Evolutionary conservation across 2,797 vertebrate genomes (phyloP), one percentile per base, ranked within the genome.

Genomic region (Tolypeutes matacus): DNA sequence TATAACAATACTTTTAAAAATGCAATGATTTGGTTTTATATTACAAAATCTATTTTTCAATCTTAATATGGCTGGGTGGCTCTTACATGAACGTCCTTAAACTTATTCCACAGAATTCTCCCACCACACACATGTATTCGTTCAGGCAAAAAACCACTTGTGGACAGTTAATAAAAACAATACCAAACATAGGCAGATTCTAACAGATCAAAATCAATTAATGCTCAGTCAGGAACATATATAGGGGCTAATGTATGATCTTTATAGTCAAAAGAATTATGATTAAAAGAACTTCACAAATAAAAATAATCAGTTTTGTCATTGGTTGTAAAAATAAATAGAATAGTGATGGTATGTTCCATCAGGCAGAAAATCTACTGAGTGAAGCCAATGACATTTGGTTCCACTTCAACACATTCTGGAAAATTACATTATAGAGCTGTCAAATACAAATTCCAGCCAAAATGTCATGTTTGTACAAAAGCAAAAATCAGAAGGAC

Each of bases 351-450:
- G 25, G 46, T 73, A 85, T 89, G 73, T 94, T 93, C 65, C 75
- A 94, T 82, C 80, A 94, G 73, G 93, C 62, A 82, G 89, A 95
- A 94, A 93, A 94, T 88, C 80, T 86, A 77, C 67, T 86, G 73
- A 93, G 86, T 53, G 56, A 94, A 86, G 69, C 58, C 86, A 91
- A 49, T 49, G 42, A 78, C 80, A 91, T 88, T 91, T 80, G 92
- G 82, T 92, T 96, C 84, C 86, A 94, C 81, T 89, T 95, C 60
- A 94, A 78, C 73, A 93, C 69, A 83, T 94, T 86, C 77, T 91
- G 69, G 56, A 94, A 95, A 97, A 96, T 96, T 93, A 96, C 31
- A 91, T 91, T 86, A 85, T 27, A 91, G 83, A 82, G 31, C 78
- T 93, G 86, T 94, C 65, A 91, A 95, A 89, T 21, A 86, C 46